Conservation (phyloP, 2,113 vertebrate species). For the Rhinolophus sinicus region DNA sequence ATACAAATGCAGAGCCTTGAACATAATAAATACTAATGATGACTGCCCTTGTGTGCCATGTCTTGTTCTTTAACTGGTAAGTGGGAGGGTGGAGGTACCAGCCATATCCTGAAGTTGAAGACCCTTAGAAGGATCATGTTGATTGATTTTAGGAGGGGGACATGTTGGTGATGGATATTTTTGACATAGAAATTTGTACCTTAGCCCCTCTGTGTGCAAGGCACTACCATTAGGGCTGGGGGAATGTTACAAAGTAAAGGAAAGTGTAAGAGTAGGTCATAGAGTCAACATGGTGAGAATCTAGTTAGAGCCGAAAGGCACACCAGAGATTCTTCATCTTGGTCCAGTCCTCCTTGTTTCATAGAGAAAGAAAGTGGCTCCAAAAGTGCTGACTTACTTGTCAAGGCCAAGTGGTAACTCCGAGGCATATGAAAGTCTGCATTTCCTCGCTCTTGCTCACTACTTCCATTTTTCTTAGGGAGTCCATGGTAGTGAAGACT, state of each 20-base stretch:
- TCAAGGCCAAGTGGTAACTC: too few relatives aligned
- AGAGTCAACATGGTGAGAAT: neutral
- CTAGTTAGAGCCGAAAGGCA: neutral
- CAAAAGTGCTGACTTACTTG: neutral
- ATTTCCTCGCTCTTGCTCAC: neutral
- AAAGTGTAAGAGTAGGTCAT: neutral
- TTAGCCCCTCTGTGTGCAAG: neutral
- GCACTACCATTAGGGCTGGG: neutral
- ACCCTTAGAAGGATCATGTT: neutral
- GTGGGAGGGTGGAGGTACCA: neutral
- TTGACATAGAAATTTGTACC: neutral
- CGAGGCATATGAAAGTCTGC: neutral
- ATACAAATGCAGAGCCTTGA: neutral
- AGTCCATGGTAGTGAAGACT: neutral
- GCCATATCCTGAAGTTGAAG: neutral
- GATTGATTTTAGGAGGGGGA: neutral
- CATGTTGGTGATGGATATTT: neutral
- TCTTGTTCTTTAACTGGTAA: neutral
- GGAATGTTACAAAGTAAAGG: neutral
- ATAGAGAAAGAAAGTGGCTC: neutral
- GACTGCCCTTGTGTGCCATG: neutral
- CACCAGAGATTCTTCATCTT: neutral
- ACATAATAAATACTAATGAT: neutral
- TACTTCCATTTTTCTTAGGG: neutral
- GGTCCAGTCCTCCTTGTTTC: neutral